Base-by-base conservation (phyloP, 2,888 invertebrate genomes). In the Drosophila neotestacea region DNA sequence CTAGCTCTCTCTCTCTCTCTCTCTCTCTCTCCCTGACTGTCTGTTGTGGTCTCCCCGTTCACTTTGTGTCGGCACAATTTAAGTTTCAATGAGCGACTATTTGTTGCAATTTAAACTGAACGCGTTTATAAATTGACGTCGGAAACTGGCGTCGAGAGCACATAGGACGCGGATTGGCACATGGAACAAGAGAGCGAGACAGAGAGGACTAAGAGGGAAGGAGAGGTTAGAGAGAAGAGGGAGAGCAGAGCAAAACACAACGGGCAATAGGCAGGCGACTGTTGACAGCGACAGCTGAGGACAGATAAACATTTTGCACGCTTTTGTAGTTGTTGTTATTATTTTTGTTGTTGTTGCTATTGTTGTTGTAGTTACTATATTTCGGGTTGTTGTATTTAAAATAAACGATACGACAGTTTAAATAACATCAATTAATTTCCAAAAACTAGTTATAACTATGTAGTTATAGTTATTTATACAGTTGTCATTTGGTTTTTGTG, bases 31-130 rank as follows among this genome's bases (percentile, higher is more conserved):
- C 38, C 36, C 38, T 34, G 22, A 13, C 38, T 41, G 48, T 52
- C n/a, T 52, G 58, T 46, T 46, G 42, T 46, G 28, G 27, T 44
- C 36, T 44, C 27, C 52, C 59, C 87, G 70, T 79, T 83, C 85
- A 73, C 85, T 74, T 84, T 85, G 82, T 75, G 84, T 85, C 84
- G 83, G 87, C 84, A 84, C 85, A 85, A 88, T 85, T 85, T 85
- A 88, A 88, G 86, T 84, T 85, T 86, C 85, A 85, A 85, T 85
- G 88, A 86, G 88, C 88, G 85, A 88, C 88, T 85, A 85, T 85
- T 85, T 85, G 85, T 85, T 85, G 85, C 85, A 85, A 88, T 85
- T 85, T 85, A 85, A 88, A 72, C 84, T 81, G 88, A 85, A 88
- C 85, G 88, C 87, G 77, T 86, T 86, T 84, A 86, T 85, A 85